phyloP scores from a whole-genome alignment of 2,888 invertebrate species.

The Cordilura impudica region DNA sequence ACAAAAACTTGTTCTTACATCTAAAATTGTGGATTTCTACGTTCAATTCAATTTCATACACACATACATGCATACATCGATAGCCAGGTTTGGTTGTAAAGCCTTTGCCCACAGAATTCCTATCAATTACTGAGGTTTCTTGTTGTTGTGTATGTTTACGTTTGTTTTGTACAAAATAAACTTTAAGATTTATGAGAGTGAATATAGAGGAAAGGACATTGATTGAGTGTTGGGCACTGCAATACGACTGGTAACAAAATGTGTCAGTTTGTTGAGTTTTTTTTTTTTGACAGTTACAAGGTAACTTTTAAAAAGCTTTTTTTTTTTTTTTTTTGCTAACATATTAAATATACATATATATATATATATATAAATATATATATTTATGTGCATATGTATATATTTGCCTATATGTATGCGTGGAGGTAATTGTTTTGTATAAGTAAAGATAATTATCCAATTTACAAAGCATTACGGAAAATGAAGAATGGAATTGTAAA shows the following conservation, averaged over 20 bases:
- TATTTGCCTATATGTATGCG: no score
- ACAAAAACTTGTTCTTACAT: neutral
- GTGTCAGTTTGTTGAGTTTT: conserved; percentile 36
- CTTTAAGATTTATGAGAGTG: conserved; percentile 35
- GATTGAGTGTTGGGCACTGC: conserved; percentile 51
- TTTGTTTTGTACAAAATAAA: conserved; percentile 4
- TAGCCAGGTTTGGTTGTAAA: neutral
- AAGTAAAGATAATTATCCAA: no score
- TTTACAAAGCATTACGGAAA: no score
- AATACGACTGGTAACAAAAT: neutral
- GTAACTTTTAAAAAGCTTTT: conserved; percentile 36
- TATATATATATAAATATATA: no score
- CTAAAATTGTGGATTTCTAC: neutral
- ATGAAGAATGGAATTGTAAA: no score
- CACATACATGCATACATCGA: neutral
- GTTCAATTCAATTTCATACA: neutral
- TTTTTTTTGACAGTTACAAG: conserved; percentile 53
- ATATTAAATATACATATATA: no score
- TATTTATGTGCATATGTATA: no score
- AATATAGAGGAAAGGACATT: conserved; percentile 34
- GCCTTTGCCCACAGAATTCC: neutral
- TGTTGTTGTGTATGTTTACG: no score
- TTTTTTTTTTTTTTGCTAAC: neutral
- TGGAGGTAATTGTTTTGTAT: no score
- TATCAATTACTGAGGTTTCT: conserved; percentile 45